Base-by-base conservation (phyloP, 2,113 vertebrate species). In the Lepus timidus region DNA sequence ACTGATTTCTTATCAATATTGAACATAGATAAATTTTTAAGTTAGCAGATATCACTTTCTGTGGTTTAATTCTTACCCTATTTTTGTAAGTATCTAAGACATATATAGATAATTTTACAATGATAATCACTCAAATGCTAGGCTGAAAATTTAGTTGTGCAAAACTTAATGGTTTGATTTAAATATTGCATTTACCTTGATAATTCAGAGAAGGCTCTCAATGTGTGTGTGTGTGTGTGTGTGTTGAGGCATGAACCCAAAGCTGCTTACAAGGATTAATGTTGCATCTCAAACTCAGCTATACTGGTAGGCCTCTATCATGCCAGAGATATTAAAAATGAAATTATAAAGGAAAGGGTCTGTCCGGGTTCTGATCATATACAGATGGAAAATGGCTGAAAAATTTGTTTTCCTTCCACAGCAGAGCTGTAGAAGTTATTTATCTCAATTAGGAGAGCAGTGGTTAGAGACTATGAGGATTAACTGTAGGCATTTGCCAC, bases 201-300 rank as follows among this genome's bases (percentile, higher is more conserved):
- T 94, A 93, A 92, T 96, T 97, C 95, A 95, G 95, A 97, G 94
- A 90, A 97, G 90, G 79, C 51, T 93, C 96, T 94, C 93, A 94
- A 78, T 76, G 25, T 98, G 96, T 93, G 90, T 98, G 88, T 98
- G 96, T 36, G 44, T 44, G 44, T 44, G 44, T 44, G 6, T 44
- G 1, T 44, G 44, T 44, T 62, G 95, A 95, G 95, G 88, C 97
- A 95, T 97, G 96, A 97, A 93, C 93, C 93, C 96, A 98, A 98
- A 97, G 94, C 97, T 95, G 82, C 92, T 97, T 96, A 88, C 93
- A 95, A 96, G 97, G 97, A 98, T 98, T 97, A 98, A 98, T 97
- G 93, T 95, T 93, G 91, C 87, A 68, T 97, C 95, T 97, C 88
- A 92, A 96, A 89, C 88, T 49, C 96, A 92, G 76, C 97, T 82